phyloP scores from a whole-genome alignment of 2,113 vertebrate genomes.

The Geothlypis trichas region DNA sequence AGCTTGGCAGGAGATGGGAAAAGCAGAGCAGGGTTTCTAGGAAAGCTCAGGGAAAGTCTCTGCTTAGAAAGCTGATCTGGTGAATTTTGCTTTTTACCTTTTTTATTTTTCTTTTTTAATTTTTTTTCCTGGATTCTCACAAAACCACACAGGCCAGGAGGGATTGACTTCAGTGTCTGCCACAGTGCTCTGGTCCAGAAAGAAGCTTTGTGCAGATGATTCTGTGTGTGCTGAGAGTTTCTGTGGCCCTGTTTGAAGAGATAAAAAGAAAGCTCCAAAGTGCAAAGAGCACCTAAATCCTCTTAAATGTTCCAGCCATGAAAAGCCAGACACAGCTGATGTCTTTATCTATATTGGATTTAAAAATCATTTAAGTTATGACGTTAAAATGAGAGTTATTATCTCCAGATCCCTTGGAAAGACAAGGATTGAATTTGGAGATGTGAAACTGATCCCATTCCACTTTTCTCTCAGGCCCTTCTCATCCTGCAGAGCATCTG shows the following conservation, averaged over 20 bases:
- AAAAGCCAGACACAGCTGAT: neutral
- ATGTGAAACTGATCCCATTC: neutral
- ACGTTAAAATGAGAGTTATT: neutral
- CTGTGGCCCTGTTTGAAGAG: neutral
- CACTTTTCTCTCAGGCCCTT: neutral
- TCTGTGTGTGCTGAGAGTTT: neutral
- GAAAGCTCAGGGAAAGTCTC: slow-evolving; percentile 34
- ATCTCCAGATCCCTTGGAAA: neutral
- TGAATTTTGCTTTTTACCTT: neutral
- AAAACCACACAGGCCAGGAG: slow-evolving; percentile 20
- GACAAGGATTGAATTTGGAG: neutral
- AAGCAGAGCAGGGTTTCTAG: slow-evolving; percentile 63
- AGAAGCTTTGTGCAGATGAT: neutral
- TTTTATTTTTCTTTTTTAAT: neutral
- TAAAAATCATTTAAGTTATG: neutral
- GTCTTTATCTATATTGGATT: neutral
- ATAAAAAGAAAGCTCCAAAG: neutral
- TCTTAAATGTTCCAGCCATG: neutral
- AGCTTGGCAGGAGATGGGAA: slow-evolving; percentile 59
- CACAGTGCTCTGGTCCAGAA: neutral
- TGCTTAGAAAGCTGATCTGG: slow-evolving; percentile 62
- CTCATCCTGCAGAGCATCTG: neutral
- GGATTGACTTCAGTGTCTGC: slow-evolving; percentile 20
- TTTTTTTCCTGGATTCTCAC: slow-evolving; percentile 13
- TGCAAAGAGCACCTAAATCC: neutral